Evolutionary conservation across 1,140 invertebrate genomes (phyloP), one percentile per base, ranked within the genome.

Genomic region (Trichonephila clavata): DNA sequence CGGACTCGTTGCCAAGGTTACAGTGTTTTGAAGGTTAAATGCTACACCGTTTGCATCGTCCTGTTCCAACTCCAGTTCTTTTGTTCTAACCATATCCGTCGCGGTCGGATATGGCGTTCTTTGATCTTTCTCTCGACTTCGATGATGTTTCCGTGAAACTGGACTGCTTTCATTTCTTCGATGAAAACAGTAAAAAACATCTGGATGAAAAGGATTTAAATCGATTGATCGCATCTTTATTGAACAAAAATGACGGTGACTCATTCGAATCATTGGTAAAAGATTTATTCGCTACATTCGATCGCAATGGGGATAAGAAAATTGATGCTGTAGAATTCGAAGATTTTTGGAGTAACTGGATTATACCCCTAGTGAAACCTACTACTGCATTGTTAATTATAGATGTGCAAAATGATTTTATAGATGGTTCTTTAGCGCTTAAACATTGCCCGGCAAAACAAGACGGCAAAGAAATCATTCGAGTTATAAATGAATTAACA

Each of bases 381-480:
- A 97, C 98, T 86, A 98, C 97, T 95, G 98, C 98, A n/a, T 97
- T 99, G 95, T 96, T 99, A 50, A 97, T 99, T 93, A 98, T 99
- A 86, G 99, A 99, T 96, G 98, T 99, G 5, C 99, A 99, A 96
- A 99, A 99, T 96, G 99, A 99, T 96, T 99, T 99, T 96, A 99
- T 99, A 95, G 97, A 97, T 92, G 99, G 99, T 81, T 98, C 98
- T 16, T 97, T 99, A 90, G 98, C 99, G 95, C 98, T 99, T 95
- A 98, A 97, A 95, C 97, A 98, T 95, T 99, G 98, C 96, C 98
- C 98, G 86, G 98, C 98, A 43, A 97, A 98, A 95, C 98, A 99
- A 94, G 98, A 99, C 95, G 98, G 98, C 92, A 98, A 98, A 96
- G 97, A 97, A 97, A 98, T 98, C 61, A 97, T 99, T 93, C 97